Percentiles rank a stretch among this genome's conserved stretches.
These are phyloP conservation scores for Machaerirhynchus nigripectus DNA, from an alignment of 2,113 vertebrate genomes.

Conservation along the genomic window DNA sequence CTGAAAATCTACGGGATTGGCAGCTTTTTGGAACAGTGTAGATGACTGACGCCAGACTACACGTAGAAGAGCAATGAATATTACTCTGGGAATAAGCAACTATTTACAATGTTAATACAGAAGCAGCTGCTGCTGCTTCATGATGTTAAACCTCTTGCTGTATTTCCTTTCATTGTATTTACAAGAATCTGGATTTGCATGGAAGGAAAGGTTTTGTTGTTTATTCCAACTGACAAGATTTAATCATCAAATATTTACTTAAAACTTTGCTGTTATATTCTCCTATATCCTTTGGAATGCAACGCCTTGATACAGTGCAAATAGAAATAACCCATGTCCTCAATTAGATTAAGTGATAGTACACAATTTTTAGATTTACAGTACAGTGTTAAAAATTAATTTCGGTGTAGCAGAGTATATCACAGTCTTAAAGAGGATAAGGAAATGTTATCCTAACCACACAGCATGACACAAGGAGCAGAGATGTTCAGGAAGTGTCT, in stretches of 20 bases:
- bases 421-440: not conserved
- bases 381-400: not conserved
- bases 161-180: not conserved
- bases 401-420: not conserved
- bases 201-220: slow-evolving; percentile 2
- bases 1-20: not conserved
- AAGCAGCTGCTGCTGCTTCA: not conserved
- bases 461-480: not conserved
- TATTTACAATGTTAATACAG: not conserved
- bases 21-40: not conserved
- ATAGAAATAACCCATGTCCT: not conserved
- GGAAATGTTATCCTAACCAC: not conserved
- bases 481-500: not conserved
- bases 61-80: not conserved
- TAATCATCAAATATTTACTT: slow-evolving; percentile 5
- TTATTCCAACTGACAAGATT: not conserved
- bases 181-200: slow-evolving; percentile 5
- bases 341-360: not conserved
- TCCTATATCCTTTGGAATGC: not conserved
- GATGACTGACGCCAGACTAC: not conserved
- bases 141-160: not conserved
- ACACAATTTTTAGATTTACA: not conserved
- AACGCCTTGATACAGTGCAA: not conserved
- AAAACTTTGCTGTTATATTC: not conserved
- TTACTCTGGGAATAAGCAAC: not conserved